Evolutionary conservation across 2,113 vertebrate genomes (phyloP).

Genomic region (Otus sunia): DNA sequence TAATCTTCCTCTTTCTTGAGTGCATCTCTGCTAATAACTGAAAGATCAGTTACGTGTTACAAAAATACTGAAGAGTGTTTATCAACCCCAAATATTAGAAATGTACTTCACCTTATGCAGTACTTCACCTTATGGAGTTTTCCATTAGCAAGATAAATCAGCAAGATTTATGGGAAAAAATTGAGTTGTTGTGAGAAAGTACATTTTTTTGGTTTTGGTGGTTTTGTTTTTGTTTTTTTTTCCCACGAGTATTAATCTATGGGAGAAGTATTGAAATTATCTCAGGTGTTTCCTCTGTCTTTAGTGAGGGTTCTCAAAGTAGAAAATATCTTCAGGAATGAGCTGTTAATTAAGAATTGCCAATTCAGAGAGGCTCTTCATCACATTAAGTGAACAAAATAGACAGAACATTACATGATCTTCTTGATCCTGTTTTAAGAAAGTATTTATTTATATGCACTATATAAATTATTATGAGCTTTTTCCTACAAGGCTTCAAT

Average conservation of each 20-base stretch:
- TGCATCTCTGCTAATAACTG: neutral
- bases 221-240: accelerated
- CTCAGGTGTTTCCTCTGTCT: neutral
- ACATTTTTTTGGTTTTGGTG: accelerated
- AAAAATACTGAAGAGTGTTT: neutral
- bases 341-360: neutral
- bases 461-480: neutral
- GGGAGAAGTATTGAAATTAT: neutral
- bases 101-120: neutral
- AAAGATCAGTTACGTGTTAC: neutral
- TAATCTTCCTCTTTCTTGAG: neutral
- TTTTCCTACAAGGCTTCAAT: neutral
- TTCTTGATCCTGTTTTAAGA: neutral
- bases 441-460: neutral
- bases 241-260: neutral
- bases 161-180: neutral
- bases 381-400: neutral
- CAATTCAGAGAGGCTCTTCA: neutral
- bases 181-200: neutral
- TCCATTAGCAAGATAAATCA: no score
- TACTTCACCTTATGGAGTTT: neutral
- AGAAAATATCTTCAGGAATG: neutral
- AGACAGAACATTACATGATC: neutral
- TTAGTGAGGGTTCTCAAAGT: neutral
- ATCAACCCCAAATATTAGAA: neutral